Conservation (phyloP, 2,113 vertebrate genomes). For the Gymnorhina tibicen region DNA sequence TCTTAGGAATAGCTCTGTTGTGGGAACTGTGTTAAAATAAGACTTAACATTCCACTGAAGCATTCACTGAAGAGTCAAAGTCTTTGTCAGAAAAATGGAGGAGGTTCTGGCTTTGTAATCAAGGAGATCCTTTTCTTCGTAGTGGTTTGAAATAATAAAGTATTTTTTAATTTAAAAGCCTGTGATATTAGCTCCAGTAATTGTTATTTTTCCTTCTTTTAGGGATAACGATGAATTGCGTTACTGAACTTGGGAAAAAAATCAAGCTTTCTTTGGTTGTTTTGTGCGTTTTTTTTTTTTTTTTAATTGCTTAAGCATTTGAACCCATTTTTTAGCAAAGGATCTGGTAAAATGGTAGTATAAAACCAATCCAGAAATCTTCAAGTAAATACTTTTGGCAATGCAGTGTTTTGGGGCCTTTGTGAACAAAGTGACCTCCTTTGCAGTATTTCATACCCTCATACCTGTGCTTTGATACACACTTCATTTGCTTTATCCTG, state of each 20-base stretch:
- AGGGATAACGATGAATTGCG: neutral
- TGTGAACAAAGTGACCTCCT: neutral
- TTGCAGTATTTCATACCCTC: neutral
- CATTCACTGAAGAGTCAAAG: neutral
- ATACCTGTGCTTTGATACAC: neutral
- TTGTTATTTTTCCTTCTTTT: neutral
- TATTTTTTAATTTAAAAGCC: neutral
- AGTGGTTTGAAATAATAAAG: neutral
- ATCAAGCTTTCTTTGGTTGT: rapidly evolving
- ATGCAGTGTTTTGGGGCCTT: neutral
- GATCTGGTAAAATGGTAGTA: neutral
- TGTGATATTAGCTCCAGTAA: neutral
- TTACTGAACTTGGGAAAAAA: neutral
- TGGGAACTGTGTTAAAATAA: neutral
- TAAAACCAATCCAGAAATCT: neutral
- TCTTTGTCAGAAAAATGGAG: neutral
- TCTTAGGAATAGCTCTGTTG: neutral
- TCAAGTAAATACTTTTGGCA: neutral
- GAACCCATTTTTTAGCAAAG: neutral
- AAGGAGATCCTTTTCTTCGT: neutral
- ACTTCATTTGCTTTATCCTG: neutral
- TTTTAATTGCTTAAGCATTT: neutral
- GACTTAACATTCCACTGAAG: neutral
- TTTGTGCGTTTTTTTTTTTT: neutral
- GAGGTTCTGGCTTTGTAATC: neutral